Conservation (phyloP, 23 tunicate species). For the Phallusia fumigata region DNA sequence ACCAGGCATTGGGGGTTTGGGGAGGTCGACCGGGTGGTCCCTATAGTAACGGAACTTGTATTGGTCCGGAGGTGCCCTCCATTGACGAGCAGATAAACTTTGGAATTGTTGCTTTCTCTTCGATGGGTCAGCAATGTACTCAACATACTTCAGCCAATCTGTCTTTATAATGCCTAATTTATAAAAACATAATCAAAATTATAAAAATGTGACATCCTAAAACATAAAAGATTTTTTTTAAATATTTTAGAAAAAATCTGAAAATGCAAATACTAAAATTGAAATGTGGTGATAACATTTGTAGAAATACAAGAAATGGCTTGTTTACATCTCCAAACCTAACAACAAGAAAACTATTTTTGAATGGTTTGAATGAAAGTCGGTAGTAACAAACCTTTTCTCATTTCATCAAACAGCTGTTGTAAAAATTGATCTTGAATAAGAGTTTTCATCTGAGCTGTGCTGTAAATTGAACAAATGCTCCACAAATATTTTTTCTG, state of each 20-base stretch:
- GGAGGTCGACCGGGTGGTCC: conserved; percentile 67
- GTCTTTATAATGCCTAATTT: conserved; percentile 53
- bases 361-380: no score
- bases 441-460: conserved; percentile 78
- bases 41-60: conserved; percentile 70
- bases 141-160: conserved; percentile 77
- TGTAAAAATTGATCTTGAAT: conserved; percentile 81
- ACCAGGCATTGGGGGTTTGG: conserved; percentile 49
- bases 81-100: conserved; percentile 31
- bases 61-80: conserved; percentile 55
- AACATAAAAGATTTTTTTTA: no score
- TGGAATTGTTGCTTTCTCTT: conserved; percentile 82
- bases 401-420: conserved; percentile 73
- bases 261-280: no score
- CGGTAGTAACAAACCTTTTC: conserved; percentile 49
- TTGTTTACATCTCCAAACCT: no score
- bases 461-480: conserved; percentile 90
- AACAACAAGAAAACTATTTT: no score
- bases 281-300: no score
- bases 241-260: no score
- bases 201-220: no score
- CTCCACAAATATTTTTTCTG: conserved; percentile 84
- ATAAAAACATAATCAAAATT: not conserved
- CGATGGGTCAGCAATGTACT: conserved; percentile 68
- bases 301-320: no score